phyloP scores from a whole-genome alignment of 2,113 vertebrate species.

The Pleuronectes platessa region DNA sequence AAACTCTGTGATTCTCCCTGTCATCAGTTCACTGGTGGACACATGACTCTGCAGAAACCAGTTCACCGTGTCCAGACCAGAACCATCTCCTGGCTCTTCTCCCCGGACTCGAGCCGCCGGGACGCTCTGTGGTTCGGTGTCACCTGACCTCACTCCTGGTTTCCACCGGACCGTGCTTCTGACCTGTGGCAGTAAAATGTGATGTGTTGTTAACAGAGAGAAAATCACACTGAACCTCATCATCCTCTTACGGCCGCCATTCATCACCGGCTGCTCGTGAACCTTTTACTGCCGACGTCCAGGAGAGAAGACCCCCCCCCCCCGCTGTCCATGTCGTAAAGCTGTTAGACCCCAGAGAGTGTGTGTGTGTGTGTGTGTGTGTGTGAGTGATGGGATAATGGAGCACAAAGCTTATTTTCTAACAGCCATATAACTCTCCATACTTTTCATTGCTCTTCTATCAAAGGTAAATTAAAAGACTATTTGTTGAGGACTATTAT shows the following conservation, averaged over 20 bases:
- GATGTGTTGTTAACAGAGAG: constrained; percentile 54
- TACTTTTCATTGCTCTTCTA: constrained; percentile 37
- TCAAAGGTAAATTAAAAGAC: constrained; percentile 44
- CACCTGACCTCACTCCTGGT: constrained; percentile 5
- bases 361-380: no score
- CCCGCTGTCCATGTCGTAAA: no score
- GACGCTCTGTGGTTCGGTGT: not conserved
- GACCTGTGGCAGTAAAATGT: constrained; percentile 44
- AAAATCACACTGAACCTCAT: constrained; percentile 50
- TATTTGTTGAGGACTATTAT: constrained; percentile 36
- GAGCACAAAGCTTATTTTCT: constrained; percentile 40
- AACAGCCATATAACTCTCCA: constrained; percentile 44
- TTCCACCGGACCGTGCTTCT: constrained; percentile 56
- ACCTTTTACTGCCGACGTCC: constrained; percentile 59
- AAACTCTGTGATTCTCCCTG: not conserved
- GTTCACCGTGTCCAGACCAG: no score
- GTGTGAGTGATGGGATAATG: no score
- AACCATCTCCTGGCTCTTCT: no score
- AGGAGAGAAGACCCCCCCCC: constrained; percentile 29
- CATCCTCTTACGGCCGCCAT: constrained; percentile 46
- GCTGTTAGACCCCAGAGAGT: no score
- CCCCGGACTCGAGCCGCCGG: no score
- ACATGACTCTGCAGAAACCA: no score
- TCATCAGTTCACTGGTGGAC: not conserved
- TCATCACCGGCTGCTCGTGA: constrained; percentile 54